Evolutionary conservation across 2,113 vertebrate genomes (phyloP), one percentile per base, ranked within the genome.

Genomic region (Rutilus rutilus): DNA sequence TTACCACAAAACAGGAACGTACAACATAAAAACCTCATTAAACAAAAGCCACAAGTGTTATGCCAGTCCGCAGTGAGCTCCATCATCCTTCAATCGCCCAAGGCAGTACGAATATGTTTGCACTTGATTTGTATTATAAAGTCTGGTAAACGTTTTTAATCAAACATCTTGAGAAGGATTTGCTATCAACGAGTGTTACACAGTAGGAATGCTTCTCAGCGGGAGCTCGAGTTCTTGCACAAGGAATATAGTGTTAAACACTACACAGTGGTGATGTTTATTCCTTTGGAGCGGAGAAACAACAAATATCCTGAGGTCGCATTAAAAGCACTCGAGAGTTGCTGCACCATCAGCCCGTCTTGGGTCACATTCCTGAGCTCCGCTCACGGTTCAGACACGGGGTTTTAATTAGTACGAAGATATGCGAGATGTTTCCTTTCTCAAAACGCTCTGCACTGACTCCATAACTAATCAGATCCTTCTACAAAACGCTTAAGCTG

Each of bases 341-440:
- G 71, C 82, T 86, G 86, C 82, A 86, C 79, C 85, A 89, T 81
- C 89, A 82, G 91, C 87, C 47, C 4, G 85, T 91, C 88, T 67
- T n/a, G 17, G 69, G 3, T 85, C 57, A 71, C 87, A 91, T 88
- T 78, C 54, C 65, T 86, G 78, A 88, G 73, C 80, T 57, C 39
- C 9, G 30, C 19, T 80, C 36, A 75, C 17, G 3, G 19, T 62
- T 86, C n/a, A 47, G 15, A 30, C n/a, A 57, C 21, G 67, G 47
- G 76, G 33, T 19, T 86, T 47, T 50, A 54, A 83, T 27, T 23
- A 17, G 80, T 52, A n/a, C 25, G 10, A 80, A 80, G 39, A 80
- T 36, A 62, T 62, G 36, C 3, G 6, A 80, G 59, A 25, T 7
- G 6, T 60, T 79, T 79, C 1, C 27, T 33, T 15, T 79, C 59